Evolutionary conservation across 2,888 invertebrate genomes (phyloP), one percentile per base, ranked within the genome.

Genomic region (Drosophila rellima): DNA sequence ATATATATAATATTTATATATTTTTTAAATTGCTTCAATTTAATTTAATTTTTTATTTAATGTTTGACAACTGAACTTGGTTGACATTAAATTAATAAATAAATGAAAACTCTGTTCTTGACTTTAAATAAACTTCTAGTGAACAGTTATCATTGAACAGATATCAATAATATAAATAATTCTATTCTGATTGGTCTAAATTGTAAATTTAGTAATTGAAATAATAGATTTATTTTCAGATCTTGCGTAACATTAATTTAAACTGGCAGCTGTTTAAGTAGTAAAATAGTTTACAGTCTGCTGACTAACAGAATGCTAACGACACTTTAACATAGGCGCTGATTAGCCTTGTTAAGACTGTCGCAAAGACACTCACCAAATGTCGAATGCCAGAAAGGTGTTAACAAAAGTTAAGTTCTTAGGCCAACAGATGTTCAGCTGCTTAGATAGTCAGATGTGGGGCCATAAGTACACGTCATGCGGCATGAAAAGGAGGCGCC

Each of bases 361-460:
- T 3, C 8, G 2, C 3, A 11, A 40, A 40, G 31, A 35, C 56
- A 48, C 8, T 33, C 18, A 72, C 57, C 39, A 50, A 72, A 57
- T 72, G 57, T 52, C n/a, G 29, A 51, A 5, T 55, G 55, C 44
- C 35, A 7, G 35, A 18, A 26, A 37, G 56, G 56, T 52, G 52
- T 15, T n/a, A n/a, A n/a, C n/a, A n/a, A 33, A 52, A 23, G 33
- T 45, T 52, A 33, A 20, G n/a, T 52, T 37, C 40, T 10, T 37
- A 40, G 70, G 37, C 39, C 51, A 57, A 45, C 47, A 44, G 39
- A 42, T 73, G 59, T 74, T 45, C 48, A 18, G 48, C 20, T 33
- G 13, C 18, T 29, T 29, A 42, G 54, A n/a, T 55, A 11, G 6
- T 33, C 10, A 20, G 42, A 20, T 55, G 35, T 15, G 48, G 33